Evolutionary conservation across 2,888 invertebrate species (phyloP).

Genomic region (Pachycephus smyrnensis): DNA sequence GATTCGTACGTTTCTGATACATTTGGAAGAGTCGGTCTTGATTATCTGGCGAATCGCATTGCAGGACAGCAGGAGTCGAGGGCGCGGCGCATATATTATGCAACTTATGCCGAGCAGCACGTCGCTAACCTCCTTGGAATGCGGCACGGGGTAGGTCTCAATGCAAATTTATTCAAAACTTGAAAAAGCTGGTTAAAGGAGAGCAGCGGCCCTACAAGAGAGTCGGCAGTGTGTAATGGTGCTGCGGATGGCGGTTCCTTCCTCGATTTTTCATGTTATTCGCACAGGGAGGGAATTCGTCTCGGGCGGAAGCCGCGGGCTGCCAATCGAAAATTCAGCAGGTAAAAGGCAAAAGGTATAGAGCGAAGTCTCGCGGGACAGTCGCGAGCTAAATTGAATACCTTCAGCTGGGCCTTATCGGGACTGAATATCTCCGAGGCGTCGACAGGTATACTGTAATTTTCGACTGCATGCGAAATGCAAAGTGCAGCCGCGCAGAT

Average conservation of each 20-base stretch:
- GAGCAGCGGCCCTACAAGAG: background rate
- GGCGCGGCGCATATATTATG: background rate
- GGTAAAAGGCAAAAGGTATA: slow-evolving; percentile 46
- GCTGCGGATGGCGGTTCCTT: background rate
- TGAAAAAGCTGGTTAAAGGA: background rate
- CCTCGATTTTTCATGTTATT: background rate
- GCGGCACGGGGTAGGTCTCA: slow-evolving; percentile 28
- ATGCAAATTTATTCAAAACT: slow-evolving; percentile 45
- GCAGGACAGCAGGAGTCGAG: background rate
- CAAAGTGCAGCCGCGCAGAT: slow-evolving; percentile 32
- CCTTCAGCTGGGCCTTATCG: background rate
- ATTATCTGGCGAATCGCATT: background rate
- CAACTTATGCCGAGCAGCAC: background rate
- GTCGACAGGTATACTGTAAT: slow-evolving; percentile 41
- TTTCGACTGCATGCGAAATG: slow-evolving; percentile 39
- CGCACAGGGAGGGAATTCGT: slow-evolving; percentile 4
- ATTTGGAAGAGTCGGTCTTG: background rate
- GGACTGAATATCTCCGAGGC: slow-evolving; percentile 12
- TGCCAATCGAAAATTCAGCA: slow-evolving; percentile 36
- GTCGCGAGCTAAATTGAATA: slow-evolving; percentile 4
- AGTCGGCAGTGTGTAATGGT: background rate
- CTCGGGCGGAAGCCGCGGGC: slow-evolving; percentile 13
- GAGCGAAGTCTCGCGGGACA: slow-evolving; percentile 17
- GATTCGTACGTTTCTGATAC: background rate
- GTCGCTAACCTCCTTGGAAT: slow-evolving; percentile 31